These are phyloP conservation scores for Phalanger gymnotis DNA, from an alignment of 2,797 vertebrate species.

Conservation along the genomic window DNA sequence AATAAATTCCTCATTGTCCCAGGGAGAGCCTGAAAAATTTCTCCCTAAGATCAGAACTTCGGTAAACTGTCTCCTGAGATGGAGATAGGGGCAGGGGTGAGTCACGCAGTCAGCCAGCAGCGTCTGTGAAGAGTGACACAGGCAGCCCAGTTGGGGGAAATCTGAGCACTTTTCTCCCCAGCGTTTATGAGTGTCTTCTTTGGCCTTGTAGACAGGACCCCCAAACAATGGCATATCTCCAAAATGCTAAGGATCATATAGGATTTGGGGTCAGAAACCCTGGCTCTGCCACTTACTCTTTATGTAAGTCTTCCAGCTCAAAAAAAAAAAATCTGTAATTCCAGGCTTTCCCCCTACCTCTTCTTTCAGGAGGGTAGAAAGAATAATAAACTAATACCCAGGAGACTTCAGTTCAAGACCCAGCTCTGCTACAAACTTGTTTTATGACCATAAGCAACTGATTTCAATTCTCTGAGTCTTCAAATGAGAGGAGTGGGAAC, in stretches of 20 bases:
- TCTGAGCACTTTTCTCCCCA: neutral
- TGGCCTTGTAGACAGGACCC: neutral
- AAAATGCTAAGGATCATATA: neutral
- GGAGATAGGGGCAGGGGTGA: neutral
- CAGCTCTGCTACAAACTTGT: neutral
- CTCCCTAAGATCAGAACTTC: neutral
- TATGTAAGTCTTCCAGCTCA: neutral
- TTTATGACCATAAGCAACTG: neutral
- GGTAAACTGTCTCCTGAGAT: neutral
- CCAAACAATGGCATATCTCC: neutral
- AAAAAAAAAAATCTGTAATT: neutral
- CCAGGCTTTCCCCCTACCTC: neutral
- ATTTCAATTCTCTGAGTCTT: neutral
- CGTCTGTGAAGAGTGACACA: neutral
- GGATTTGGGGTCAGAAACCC: neutral
- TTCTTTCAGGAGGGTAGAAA: neutral
- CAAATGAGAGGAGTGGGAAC: neutral
- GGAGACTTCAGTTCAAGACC: neutral
- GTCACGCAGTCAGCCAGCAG: neutral
- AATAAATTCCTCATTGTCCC: conserved; percentile 25
- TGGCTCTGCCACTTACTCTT: neutral
- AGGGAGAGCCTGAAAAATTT: neutral
- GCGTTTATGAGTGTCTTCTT: neutral
- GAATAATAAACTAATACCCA: neutral
- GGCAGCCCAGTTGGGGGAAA: neutral